Percentiles rank a stretch among this genome's conserved stretches.
These are phyloP conservation scores for Pseudomyrmex dendroicus DNA, from an alignment of 1,140 invertebrate species.

Conservation along the genomic window DNA sequence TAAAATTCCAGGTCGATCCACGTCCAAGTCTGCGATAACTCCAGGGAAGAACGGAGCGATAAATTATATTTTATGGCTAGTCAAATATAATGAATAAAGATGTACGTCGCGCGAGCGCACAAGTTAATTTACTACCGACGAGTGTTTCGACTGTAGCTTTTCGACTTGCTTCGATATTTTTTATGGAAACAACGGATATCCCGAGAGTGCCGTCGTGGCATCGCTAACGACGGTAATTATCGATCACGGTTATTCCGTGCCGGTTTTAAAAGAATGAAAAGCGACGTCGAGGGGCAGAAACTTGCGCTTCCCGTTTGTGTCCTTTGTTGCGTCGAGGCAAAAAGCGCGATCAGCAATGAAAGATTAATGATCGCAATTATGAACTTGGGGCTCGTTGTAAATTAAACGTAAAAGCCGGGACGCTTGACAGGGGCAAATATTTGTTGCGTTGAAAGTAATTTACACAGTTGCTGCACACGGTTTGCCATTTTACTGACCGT, in stretches of 20 bases:
- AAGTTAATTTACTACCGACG: slow-evolving; percentile 45
- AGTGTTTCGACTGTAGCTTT: slow-evolving; percentile 45
- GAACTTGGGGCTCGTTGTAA: slow-evolving; percentile 16
- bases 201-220: not conserved
- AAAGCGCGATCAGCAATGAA: slow-evolving; percentile 44
- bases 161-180: slow-evolving; percentile 2
- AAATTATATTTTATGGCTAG: slow-evolving; percentile 56
- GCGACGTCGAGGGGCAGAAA: not conserved
- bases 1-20: slow-evolving; percentile 43
- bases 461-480: not conserved
- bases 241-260: slow-evolving; percentile 12
- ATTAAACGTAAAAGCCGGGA: slow-evolving; percentile 39
- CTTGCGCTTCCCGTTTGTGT: slow-evolving; percentile 15
- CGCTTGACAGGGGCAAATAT: slow-evolving; percentile 15
- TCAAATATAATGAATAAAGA: slow-evolving; percentile 60
- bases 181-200: not conserved
- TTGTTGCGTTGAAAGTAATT: slow-evolving; percentile 43
- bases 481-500: slow-evolving; percentile 10
- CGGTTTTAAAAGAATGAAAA: slow-evolving; percentile 6
- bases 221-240: slow-evolving; percentile 36
- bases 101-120: slow-evolving; percentile 14
- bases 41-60: slow-evolving; percentile 35
- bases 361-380: slow-evolving; percentile 50
- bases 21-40: slow-evolving; percentile 5
- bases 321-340: slow-evolving; percentile 1